phyloP scores from a whole-genome alignment of 2,797 vertebrate species.

The Sphenopsis melanotis region DNA sequence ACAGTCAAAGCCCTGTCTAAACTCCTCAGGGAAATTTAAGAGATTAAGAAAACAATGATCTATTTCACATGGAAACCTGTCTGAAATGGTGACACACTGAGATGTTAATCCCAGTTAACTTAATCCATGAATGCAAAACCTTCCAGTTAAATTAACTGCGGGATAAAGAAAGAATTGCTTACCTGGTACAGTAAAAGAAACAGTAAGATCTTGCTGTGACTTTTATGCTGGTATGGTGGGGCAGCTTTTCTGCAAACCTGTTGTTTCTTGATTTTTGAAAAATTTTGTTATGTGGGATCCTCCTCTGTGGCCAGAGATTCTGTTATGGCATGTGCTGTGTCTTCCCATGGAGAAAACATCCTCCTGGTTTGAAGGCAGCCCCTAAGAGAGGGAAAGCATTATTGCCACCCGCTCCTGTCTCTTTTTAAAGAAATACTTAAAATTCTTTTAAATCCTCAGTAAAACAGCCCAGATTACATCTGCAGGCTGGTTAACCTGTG shows the following conservation, averaged over 20 bases:
- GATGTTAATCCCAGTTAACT: background rate
- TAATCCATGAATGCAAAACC: background rate
- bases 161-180: background rate
- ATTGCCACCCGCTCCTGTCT: background rate
- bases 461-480: background rate
- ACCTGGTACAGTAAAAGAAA: background rate
- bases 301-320: background rate
- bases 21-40: background rate
- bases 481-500: background rate
- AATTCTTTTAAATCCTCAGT: background rate
- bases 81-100: background rate
- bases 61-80: background rate
- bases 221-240: background rate
- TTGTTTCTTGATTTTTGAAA: background rate
- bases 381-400: background rate
- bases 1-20: background rate
- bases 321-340: fast-evolving
- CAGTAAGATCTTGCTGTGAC: background rate
- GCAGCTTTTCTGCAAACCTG: background rate
- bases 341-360: background rate
- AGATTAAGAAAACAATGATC: background rate
- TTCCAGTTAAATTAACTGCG: background rate
- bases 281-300: background rate
- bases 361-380: background rate
- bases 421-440: background rate